Evolutionary conservation across 2,113 vertebrate species (phyloP).

Genomic region (Antigone vipio): DNA sequence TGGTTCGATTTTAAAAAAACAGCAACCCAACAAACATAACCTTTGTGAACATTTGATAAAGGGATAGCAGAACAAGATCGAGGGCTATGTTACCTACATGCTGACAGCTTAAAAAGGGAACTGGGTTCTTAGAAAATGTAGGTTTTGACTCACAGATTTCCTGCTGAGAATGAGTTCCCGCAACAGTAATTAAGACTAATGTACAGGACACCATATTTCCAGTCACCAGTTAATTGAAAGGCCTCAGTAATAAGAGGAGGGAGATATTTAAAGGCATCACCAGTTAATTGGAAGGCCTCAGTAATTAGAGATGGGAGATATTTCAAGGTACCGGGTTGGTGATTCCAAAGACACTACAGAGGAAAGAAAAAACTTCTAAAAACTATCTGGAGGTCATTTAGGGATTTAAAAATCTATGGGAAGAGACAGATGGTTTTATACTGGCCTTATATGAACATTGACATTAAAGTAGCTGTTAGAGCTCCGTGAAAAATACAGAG

Average conservation of each 20-base stretch:
- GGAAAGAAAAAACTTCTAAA: not conserved
- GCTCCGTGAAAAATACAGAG: not conserved
- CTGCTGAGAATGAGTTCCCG: not conserved
- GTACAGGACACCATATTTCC: not conserved
- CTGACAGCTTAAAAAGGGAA: not conserved
- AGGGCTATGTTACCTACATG: not conserved
- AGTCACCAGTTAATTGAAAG: not conserved
- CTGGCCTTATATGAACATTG: not conserved
- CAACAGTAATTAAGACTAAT: not conserved
- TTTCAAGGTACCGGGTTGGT: not conserved
- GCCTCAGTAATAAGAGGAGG: not conserved
- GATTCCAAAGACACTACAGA: not conserved
- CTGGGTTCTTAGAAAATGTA: not conserved
- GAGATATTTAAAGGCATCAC: not conserved
- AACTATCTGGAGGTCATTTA: not conserved
- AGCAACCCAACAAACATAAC: not conserved
- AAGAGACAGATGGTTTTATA: not conserved
- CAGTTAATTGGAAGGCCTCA: not conserved
- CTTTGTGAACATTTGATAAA: not conserved
- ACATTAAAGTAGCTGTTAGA: constrained; percentile 37
- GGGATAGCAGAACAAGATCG: not conserved
- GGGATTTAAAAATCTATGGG: not conserved
- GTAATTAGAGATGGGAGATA: not conserved
- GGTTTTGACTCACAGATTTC: not conserved
- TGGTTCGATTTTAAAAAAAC: not conserved